Evolutionary conservation across 2,113 vertebrate species (phyloP).

Genomic region (Lontra canadensis): DNA sequence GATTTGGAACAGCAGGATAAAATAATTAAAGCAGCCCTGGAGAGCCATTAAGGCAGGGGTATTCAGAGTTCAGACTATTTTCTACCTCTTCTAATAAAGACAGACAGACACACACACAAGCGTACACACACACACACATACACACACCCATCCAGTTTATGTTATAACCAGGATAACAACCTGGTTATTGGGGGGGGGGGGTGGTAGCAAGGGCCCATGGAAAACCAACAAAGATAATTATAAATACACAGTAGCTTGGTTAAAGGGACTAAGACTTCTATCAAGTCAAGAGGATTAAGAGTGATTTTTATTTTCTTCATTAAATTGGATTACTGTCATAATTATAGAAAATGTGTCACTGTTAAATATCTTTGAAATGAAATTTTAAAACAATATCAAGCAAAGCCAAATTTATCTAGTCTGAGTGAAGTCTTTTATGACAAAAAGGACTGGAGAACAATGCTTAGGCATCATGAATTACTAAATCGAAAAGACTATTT

Average conservation of each 20-base stretch:
- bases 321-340: conserved; percentile 14
- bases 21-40: conserved; percentile 51
- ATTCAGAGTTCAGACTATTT: conserved; percentile 62
- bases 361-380: conserved; percentile 5
- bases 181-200: background rate
- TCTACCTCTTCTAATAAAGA: conserved; percentile 33
- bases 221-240: conserved; percentile 31
- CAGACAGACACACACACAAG: too few relatives aligned
- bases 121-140: too few relatives aligned
- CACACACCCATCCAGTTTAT: background rate
- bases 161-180: background rate
- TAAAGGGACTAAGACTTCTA: background rate
- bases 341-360: background rate
- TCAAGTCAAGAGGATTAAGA: background rate
- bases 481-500: background rate
- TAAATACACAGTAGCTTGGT: background rate
- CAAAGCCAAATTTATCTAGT: background rate
- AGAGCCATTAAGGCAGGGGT: conserved; percentile 20
- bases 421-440: background rate
- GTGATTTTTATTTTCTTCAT: background rate
- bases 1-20: conserved; percentile 48
- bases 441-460: background rate
- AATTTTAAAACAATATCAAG: conserved; percentile 3
- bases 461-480: background rate
- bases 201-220: background rate